phyloP scores from a whole-genome alignment of 2,888 invertebrate species.

The Iphiclides podalirius region DNA sequence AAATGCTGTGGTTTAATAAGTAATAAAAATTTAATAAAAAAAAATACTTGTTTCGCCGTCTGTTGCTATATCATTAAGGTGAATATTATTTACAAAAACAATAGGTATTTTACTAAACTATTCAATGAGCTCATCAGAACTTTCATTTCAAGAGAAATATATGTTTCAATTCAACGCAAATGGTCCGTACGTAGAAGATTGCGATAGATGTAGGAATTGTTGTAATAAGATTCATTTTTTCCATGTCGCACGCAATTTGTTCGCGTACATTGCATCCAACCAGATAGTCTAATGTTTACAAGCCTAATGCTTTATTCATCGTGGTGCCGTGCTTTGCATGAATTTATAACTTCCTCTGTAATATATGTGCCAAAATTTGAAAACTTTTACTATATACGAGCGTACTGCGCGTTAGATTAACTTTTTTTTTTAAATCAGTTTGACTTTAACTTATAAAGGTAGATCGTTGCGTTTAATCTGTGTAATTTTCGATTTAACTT shows the following conservation, averaged over 20 bases:
- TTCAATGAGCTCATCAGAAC: no score
- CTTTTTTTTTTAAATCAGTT: slow-evolving; percentile 12
- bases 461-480: not conserved
- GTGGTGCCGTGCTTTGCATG: slow-evolving; percentile 52
- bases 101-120: no score
- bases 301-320: slow-evolving; percentile 41
- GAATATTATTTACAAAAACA: not conserved
- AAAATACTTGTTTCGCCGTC: no score
- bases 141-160: no score
- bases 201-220: slow-evolving; percentile 44
- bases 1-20: no score
- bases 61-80: not conserved
- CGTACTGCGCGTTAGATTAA: slow-evolving; percentile 8
- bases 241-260: slow-evolving; percentile 37
- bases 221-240: slow-evolving; percentile 45
- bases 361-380: slow-evolving; percentile 56
- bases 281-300: slow-evolving; percentile 30
- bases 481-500: slow-evolving; percentile 11
- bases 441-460: not conserved
- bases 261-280: slow-evolving; percentile 35
- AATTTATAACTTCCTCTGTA: slow-evolving; percentile 33
- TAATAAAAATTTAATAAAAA: no score
- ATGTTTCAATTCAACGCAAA: not conserved
- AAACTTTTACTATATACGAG: slow-evolving; percentile 20
- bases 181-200: slow-evolving; percentile 23